These are phyloP conservation scores for Dryas iulia DNA, from an alignment of 1,140 invertebrate species.

Conservation along the genomic window DNA sequence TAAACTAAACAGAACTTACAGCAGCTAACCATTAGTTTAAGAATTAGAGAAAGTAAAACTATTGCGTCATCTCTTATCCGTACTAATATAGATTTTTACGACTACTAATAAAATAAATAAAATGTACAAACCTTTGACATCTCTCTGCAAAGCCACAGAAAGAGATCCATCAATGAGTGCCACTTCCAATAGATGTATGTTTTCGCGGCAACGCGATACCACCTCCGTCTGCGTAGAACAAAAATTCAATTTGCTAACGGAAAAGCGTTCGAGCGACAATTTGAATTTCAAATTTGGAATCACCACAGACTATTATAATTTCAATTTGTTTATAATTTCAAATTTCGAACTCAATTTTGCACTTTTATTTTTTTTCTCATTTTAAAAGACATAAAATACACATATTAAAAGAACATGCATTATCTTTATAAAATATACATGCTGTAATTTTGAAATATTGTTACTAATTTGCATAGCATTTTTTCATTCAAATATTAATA, in stretches of 20 bases:
- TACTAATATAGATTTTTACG: too few relatives aligned
- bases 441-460: background rate
- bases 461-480: background rate
- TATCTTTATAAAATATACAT: background rate
- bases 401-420: slow-evolving; percentile 18
- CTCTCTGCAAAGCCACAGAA: slow-evolving; percentile 59
- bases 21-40: too few relatives aligned
- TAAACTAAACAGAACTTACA: background rate
- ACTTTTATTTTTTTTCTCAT: background rate
- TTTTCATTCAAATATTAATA: slow-evolving; percentile 16
- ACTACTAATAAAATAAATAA: background rate
- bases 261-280: slow-evolving; percentile 22
- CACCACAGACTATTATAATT: background rate
- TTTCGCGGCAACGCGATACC: slow-evolving; percentile 67
- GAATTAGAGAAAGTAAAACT: too few relatives aligned
- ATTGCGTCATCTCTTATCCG: too few relatives aligned
- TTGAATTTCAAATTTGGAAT: slow-evolving; percentile 11
- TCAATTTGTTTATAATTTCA: background rate
- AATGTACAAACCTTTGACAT: slow-evolving; percentile 66
- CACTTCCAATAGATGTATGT: slow-evolving; percentile 71
- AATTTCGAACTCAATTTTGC: background rate
- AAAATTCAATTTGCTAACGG: slow-evolving; percentile 51
- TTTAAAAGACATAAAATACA: slow-evolving; percentile 3
- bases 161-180: slow-evolving; percentile 57
- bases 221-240: slow-evolving; percentile 73